These are phyloP conservation scores for Euura lappo DNA, from an alignment of 1,140 invertebrate genomes.

Conservation along the genomic window DNA sequence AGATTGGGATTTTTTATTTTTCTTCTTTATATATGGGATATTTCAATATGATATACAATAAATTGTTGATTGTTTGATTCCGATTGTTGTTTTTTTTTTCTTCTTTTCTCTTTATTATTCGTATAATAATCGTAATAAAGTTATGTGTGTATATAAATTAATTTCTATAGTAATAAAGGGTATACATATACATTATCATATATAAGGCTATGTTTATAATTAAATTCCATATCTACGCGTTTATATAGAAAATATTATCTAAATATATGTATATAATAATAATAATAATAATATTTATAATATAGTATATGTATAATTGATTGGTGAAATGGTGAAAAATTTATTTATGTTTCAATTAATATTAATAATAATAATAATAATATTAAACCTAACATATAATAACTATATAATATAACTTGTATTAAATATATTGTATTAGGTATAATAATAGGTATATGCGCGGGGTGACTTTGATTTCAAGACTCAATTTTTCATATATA, in stretches of 20 bases:
- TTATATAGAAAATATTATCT: too few species aligned
- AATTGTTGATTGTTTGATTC: too few species aligned
- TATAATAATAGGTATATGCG: not conserved
- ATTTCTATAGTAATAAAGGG: not conserved
- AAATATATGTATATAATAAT: not conserved
- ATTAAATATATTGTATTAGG: not conserved
- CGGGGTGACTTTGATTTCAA: not conserved
- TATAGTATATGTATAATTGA: not conserved
- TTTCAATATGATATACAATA: too few species aligned
- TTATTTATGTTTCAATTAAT: not conserved
- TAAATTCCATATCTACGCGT: not conserved
- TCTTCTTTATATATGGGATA: too few species aligned
- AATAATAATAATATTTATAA: not conserved
- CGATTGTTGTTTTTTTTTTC: too few species aligned
- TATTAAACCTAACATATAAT: not conserved
- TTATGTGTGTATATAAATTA: not conserved
- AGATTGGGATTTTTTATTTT: too few species aligned
- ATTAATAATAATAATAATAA: conserved; percentile 2
- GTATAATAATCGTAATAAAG: not conserved
- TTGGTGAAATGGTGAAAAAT: not conserved
- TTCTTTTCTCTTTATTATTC: not conserved
- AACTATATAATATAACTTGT: not conserved
- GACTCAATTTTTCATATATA: not conserved
- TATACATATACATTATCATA: not conserved
- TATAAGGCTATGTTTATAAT: not conserved